A percentile compares a stretch with the other conserved stretches of the same genome.
These are phyloP conservation scores for Theropithecus gelada DNA, from an alignment of 2,113 vertebrate genomes.

Conservation along the genomic window DNA sequence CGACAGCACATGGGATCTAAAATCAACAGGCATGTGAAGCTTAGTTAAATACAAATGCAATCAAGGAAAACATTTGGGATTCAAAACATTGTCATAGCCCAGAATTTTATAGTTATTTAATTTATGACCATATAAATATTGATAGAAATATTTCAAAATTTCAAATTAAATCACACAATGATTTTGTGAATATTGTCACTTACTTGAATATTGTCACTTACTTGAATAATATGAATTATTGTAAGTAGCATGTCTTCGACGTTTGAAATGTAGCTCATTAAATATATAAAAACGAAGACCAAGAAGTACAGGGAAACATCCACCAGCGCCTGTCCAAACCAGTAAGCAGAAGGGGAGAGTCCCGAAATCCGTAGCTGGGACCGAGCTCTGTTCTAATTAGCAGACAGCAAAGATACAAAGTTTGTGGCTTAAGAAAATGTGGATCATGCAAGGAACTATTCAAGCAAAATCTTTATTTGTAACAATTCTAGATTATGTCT, in stretches of 20 bases:
- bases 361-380: conserved; percentile 90
- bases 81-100: background rate
- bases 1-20: background rate
- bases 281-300: conserved; percentile 86
- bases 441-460: background rate
- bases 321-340: conserved; percentile 92
- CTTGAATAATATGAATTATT: background rate
- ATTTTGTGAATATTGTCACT: conserved; percentile 5
- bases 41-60: background rate
- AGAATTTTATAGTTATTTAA: background rate
- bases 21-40: background rate
- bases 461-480: background rate
- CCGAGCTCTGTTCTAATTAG: conserved; percentile 85
- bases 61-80: background rate
- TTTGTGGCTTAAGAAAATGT: background rate
- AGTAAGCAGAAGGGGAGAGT: conserved; percentile 92
- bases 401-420: background rate
- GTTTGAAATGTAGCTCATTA: background rate
- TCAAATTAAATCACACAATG: background rate
- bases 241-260: fast-evolving
- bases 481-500: background rate
- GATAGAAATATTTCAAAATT: background rate
- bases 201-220: conserved; percentile 66
- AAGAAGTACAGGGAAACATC: conserved; percentile 89
- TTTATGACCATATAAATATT: no score